phyloP scores from a whole-genome alignment of 2,113 vertebrate genomes.

The Pterophyllum scalare region DNA sequence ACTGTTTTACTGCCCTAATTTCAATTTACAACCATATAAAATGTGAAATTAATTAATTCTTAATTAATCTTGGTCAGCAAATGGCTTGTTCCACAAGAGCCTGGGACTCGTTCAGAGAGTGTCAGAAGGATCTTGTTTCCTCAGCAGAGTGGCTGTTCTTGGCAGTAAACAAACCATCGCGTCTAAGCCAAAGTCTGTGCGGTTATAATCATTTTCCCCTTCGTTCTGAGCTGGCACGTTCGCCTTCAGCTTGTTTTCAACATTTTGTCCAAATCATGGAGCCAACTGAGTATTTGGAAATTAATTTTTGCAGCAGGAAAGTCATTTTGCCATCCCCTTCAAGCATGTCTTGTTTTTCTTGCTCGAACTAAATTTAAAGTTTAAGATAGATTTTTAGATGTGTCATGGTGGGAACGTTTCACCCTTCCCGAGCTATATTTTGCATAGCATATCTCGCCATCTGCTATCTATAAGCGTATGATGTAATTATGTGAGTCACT shows the following conservation, averaged over 20 bases:
- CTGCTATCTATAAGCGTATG: constrained; percentile 27
- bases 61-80: constrained; percentile 48
- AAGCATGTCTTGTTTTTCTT: not conserved
- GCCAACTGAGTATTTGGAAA: constrained; percentile 26
- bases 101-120: constrained; percentile 32
- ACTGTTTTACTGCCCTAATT: constrained; percentile 26
- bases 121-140: constrained; percentile 64
- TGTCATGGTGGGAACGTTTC: constrained; percentile 17
- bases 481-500: constrained; percentile 67
- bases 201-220: constrained; percentile 48
- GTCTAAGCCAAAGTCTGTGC: constrained; percentile 60
- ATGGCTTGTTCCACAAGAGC: constrained; percentile 34
- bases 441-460: constrained; percentile 29
- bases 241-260: constrained; percentile 37
- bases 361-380: not conserved
- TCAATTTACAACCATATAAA: constrained; percentile 38
- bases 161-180: constrained; percentile 57
- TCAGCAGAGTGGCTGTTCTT: constrained; percentile 64
- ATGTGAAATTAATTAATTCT: constrained; percentile 38
- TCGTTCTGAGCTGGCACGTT: constrained; percentile 35
- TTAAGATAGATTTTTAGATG: not conserved
- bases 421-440: not conserved
- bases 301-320: constrained; percentile 23
- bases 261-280: constrained; percentile 30
- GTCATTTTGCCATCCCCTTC: constrained; percentile 1